phyloP scores from a whole-genome alignment of 2,113 vertebrate genomes.

The Butastur rufipennis region DNA sequence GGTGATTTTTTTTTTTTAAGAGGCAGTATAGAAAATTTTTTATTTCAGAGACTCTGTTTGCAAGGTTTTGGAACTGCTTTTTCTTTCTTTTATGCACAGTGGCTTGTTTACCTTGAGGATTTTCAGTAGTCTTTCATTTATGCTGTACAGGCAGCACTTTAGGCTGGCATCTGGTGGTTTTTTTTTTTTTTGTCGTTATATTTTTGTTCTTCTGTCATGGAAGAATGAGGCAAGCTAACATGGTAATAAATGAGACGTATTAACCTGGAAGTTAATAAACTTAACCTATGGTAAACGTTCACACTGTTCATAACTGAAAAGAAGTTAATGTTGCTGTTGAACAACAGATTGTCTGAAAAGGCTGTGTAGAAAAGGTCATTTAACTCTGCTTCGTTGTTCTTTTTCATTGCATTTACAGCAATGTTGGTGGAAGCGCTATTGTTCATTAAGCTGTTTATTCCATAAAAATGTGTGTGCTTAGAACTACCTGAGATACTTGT shows the following conservation, averaged over 20 bases:
- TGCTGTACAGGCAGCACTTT: background rate
- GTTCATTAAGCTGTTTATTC: background rate
- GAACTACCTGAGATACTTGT: background rate
- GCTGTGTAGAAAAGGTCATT: background rate
- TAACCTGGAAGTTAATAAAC: background rate
- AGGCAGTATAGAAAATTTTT: background rate
- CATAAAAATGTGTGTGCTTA: background rate
- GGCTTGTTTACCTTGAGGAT: background rate
- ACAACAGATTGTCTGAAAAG: background rate
- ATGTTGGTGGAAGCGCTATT: background rate
- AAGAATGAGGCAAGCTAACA: background rate
- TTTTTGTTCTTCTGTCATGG: background rate
- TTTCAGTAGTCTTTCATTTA: background rate
- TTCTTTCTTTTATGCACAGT: background rate
- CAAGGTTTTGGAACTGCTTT: background rate
- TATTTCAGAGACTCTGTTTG: background rate
- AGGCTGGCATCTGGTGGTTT: background rate
- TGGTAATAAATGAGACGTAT: background rate
- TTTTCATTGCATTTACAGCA: background rate
- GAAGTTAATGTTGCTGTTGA: background rate
- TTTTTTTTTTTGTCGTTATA: background rate
- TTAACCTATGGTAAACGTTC: fast-evolving
- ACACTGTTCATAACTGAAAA: background rate
- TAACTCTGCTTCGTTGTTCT: background rate
- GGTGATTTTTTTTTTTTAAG: background rate